Evolutionary conservation across 2,113 vertebrate genomes (phyloP).

Genomic region (Nesogale talazaci): DNA sequence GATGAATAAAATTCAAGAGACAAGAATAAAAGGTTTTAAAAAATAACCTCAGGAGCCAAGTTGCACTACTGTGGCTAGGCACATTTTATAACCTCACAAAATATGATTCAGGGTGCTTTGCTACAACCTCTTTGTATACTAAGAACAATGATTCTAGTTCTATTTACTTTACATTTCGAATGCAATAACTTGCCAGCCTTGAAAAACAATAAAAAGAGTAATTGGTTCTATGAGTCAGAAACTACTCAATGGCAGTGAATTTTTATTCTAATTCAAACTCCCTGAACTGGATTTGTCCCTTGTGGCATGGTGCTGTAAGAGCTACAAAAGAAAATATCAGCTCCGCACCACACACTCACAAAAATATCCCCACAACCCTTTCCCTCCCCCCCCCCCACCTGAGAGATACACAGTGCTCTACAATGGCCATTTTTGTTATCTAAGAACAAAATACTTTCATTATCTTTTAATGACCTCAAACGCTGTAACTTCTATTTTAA

Average conservation of each 20-base stretch:
- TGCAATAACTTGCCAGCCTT: neutral
- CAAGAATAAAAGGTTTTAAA: neutral
- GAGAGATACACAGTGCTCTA: neutral
- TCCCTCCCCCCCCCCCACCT: neutral
- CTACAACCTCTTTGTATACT: neutral
- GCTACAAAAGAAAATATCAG: neutral
- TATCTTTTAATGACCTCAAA: conserved; percentile 55
- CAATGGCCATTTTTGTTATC: conserved; percentile 32
- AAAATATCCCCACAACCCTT: too few relatives aligned
- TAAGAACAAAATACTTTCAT: conserved; percentile 57
- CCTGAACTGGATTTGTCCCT: neutral
- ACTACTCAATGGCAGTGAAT: too few relatives aligned
- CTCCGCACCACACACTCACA: too few relatives aligned
- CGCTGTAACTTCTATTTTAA: conserved; percentile 35
- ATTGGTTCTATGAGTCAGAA: neutral
- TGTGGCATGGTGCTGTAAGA: neutral
- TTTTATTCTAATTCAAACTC: neutral
- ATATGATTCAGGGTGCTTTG: neutral
- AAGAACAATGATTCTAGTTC: conserved; percentile 17
- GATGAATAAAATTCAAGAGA: neutral
- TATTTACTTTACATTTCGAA: neutral
- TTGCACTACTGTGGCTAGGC: neutral
- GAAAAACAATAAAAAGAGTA: conserved; percentile 34
- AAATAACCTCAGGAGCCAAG: neutral
- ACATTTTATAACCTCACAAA: conserved; percentile 1